Percentiles rank a stretch among this genome's conserved stretches.
Conservation (phyloP, 2,113 vertebrate genomes). For the Eurypyga helias region DNA sequence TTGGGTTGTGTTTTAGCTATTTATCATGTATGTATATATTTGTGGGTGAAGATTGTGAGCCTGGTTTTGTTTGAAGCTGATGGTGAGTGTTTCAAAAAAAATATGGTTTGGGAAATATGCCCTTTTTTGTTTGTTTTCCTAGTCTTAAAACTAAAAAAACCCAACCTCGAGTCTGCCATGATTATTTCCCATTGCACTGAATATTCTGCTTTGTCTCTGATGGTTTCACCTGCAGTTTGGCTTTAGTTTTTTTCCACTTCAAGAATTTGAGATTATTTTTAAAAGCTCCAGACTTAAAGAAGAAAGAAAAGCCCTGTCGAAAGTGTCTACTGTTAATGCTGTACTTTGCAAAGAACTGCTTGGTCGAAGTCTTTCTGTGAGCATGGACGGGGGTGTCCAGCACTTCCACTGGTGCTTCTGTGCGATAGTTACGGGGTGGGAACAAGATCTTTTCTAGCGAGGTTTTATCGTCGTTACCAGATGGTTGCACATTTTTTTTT, state of each 20-base stretch:
- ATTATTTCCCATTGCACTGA: constrained; percentile 88
- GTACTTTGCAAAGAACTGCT: constrained; percentile 2
- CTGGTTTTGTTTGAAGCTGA: constrained; percentile 59
- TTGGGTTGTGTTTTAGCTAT: constrained; percentile 67
- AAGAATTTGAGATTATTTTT: constrained; percentile 72
- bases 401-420: constrained; percentile 49
- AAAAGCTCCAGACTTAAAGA: constrained; percentile 79
- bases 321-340: constrained; percentile 15
- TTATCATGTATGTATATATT: constrained; percentile 75
- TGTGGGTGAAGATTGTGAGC: constrained; percentile 72
- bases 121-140: constrained; percentile 66
- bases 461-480: constrained; percentile 81
- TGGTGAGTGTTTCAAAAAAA: constrained; percentile 60
- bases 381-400: constrained; percentile 24
- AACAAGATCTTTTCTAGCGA: constrained; percentile 84
- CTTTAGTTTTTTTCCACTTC: constrained; percentile 63
- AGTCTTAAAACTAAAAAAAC: constrained; percentile 83
- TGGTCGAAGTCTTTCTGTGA: constrained; percentile 11
- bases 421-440: constrained; percentile 68
- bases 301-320: constrained; percentile 40
- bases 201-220: constrained; percentile 81
- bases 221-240: constrained; percentile 78
- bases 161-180: constrained; percentile 73
- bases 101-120: constrained; percentile 71
- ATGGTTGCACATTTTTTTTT: constrained; percentile 81